phyloP scores from a whole-genome alignment of 30 jellyfish, hydroid and myxozoan species.

The Morbakka virulenta region DNA sequence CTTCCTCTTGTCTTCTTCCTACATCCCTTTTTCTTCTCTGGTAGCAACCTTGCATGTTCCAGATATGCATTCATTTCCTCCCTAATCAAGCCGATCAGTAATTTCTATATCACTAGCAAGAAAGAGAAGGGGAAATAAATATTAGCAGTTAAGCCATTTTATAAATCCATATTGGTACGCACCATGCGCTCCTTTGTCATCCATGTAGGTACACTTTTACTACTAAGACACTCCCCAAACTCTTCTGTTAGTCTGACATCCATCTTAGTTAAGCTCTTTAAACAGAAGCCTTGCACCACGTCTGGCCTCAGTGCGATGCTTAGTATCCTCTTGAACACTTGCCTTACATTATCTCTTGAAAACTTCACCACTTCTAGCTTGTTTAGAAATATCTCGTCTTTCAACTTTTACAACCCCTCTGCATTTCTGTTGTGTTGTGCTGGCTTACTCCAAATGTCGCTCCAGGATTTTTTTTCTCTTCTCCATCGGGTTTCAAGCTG shows the following conservation, averaged over 20 bases:
- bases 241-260: no score
- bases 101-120: no score
- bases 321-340: neutral
- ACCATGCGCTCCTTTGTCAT: no score
- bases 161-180: no score
- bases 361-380: conserved; percentile 18
- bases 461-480: neutral
- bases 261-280: no score
- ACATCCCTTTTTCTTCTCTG: no score
- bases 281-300: no score
- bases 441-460: conserved; percentile 27
- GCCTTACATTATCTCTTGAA: conserved; percentile 3
- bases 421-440: conserved; percentile 7
- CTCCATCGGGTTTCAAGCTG: conserved; percentile 1
- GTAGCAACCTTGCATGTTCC: neutral
- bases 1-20: conserved; percentile 6
- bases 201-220: no score
- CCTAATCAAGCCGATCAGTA: neutral
- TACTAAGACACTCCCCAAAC: no score
- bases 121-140: no score
- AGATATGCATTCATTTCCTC: neutral
- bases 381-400: conserved; percentile 4
- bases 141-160: no score
- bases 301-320: no score
- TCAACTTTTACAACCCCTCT: conserved; percentile 3